Base-by-base conservation (phyloP, 2,888 invertebrate species). In the Julus scanicus region DNA sequence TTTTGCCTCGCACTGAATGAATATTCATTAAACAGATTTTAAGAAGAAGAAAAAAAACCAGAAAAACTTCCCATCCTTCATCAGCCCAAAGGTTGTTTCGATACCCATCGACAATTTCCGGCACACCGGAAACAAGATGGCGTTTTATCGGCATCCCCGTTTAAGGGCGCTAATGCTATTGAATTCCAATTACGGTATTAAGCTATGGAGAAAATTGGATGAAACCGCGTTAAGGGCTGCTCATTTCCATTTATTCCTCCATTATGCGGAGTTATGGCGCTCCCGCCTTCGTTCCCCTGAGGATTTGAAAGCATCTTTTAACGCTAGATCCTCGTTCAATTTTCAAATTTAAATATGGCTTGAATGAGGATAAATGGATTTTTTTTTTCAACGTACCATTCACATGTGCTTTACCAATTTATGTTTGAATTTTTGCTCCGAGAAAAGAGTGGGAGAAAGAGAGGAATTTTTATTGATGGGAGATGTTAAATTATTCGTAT, bases 171-270 rank as follows among this genome's bases (percentile, higher is more conserved):
- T 71, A 71, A 71, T 71, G 71, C 71, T 71, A 71, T 71, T 71
- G 71, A 71, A 71, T 71, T 71, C 71, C 71, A 71, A 71, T 71
- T 71, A 71, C 71, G 71, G 71, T 29, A 71, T 71, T 71, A 71
- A 71, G 71, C 71, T 71, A 71, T 29, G 71, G 71, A 71, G 71
- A 71, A 71, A 71, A 71, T 71, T 71, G 71, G 71, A 71, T 71
- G 71, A 71, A 71, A 71, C 71, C 71, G 11, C 71, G 71, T 71
- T 71, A 71, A 71, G 71, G 71, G 71, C 71, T 71, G 71, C 71
- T 71, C 71, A 71, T 71, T 71, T 71, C 71, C 71, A 71, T 71
- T 71, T 71, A 71, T 71, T 71, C 11, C 71, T 71, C 71, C 71
- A 71, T 71, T 71, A 71, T 29, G 71, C 57, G 57, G 57, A 57